Base-by-base conservation (phyloP, 2,797 vertebrate genomes). In the Poeciliopsis paucimaculata region DNA sequence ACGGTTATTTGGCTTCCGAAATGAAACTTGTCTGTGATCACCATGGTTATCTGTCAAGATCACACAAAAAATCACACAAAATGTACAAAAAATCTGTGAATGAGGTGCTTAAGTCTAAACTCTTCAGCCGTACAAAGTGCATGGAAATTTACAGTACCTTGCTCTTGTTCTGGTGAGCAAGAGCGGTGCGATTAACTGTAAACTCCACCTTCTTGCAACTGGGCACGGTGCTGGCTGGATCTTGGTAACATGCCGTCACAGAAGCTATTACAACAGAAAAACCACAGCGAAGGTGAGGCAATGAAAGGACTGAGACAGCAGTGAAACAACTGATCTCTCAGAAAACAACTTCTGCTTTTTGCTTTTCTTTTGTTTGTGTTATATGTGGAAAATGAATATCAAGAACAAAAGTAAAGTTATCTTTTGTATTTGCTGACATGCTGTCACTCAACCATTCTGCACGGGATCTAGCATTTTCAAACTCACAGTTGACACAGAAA, bases 161-260 rank as follows among this genome's bases (percentile, higher is more conserved):
- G 77, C 82, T 66, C n/a, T 47, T 34, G 39, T 84, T 77, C 74
- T 81, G 77, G 18, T 81, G 86, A 72, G 72, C 20, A 51, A 84
- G 31, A 74, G 36, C 51, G 39, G 76, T 10, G 6, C 76, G 77
- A 66, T 84, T 92, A 41, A 95, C 72, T 0, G 3, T 89, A 77
- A 96, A 95, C 80, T 91, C 73, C 80, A 94, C 87, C 81, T 71
- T 94, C 84, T 94, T 95, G 87, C 93, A 96, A 2, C 20, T 11
- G 2, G 80, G 71, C 7, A 94, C 7, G 43, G 28, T 49, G 1
- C 2, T 1, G 1, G 64, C 66, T 18, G 31, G 60, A 7, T 41
- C 1, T 2, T 70, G 1, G 83, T 93, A 95, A 77, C 93, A 95
- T 82, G 95, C 75, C 0, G 77, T 91, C 68, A 95, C 34, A 43